Evolutionary conservation across 2,888 invertebrate genomes (phyloP), one percentile per base, ranked within the genome.

Genomic region (Drosophila leonis): DNA sequence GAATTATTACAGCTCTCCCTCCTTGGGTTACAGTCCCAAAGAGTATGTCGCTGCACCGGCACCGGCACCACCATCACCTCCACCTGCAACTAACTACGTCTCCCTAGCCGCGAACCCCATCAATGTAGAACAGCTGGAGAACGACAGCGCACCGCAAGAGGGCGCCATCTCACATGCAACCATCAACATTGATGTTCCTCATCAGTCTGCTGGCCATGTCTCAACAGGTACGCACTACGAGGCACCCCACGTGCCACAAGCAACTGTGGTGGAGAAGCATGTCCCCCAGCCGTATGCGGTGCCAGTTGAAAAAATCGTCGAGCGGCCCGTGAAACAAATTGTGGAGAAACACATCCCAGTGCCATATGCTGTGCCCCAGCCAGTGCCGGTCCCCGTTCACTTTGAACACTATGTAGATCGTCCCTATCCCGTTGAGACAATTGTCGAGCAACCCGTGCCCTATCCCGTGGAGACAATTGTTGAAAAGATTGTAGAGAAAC

Each of bases 391-490:
- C 8, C 92, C 92, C 0, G 83, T 91, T 0, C 92, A 94, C 13
- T 92, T 94, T 0, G 94, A 95, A 51, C 94, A 93, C 72, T 90
- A 94, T 9, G 93, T 95, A 1, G 94, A 95, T 75, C 94, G 94
- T 48, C 94, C 93, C 0, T 92, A 91, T 80, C 91, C 93, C 0
- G 90, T 92, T 0, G 90, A 92, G 52, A 91, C 91, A 9, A 87
- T 89, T 4, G 92, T 94, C 0, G 94, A 94, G 66, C 94, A 94
- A 69, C 94, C 93, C 10, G 76, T 93, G 2, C 93, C 93, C 0
- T 92, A 95, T 65, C 91, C 93, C 1, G 93, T 93, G 0, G 90
- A 52, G 92, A 88, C 93, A 54, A 93, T 94, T 1, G 93, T 95
- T 0, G 95, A 95, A 68, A 95, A 94, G 75, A 82, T 94, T 0